A percentile compares a stretch with the other conserved stretches of the same genome.
phyloP scores from a whole-genome alignment of 2,888 invertebrate species.

The Coenonympha arcania region DNA sequence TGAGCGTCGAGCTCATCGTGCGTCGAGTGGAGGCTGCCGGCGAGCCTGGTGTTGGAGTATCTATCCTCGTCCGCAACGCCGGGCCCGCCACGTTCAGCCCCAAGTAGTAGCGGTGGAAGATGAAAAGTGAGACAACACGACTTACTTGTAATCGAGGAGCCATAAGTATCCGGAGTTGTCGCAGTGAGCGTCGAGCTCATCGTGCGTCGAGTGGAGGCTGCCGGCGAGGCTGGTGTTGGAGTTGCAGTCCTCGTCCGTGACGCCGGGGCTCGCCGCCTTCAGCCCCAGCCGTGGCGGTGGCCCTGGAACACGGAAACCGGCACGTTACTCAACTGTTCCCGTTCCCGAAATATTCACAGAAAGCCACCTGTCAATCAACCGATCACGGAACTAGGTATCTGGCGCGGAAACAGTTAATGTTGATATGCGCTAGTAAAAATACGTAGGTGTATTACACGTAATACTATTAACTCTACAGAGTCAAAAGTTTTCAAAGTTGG shows the following conservation, averaged over 20 bases:
- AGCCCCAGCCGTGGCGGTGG: conserved; percentile 73
- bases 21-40: conserved; percentile 64
- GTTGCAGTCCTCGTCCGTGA: conserved; percentile 68
- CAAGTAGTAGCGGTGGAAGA: too few species aligned
- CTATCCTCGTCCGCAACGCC: conserved; percentile 67
- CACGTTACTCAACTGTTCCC: conserved; percentile 1
- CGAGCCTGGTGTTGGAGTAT: conserved; percentile 71
- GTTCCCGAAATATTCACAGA: background rate
- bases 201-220: conserved; percentile 65
- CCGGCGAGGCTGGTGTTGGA: conserved; percentile 71
- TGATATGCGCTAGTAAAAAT: background rate
- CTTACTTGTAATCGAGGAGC: conserved; percentile 90
- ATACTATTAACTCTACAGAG: too few species aligned
- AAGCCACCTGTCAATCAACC: conserved; percentile 5
- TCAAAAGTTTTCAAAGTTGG: too few species aligned
- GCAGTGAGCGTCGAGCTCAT: conserved; percentile 69
- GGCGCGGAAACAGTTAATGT: background rate
- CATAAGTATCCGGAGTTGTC: conserved; percentile 94
- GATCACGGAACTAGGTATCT: background rate
- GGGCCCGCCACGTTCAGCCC: conserved; percentile 72
- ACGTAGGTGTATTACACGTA: too few species aligned
- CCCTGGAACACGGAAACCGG: conserved; percentile 50
- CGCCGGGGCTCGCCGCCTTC: conserved; percentile 71
- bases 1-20: conserved; percentile 69
- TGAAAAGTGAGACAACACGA: conserved; percentile 16